phyloP scores from a whole-genome alignment of 2,888 invertebrate genomes.

The Cabera pusaria region DNA sequence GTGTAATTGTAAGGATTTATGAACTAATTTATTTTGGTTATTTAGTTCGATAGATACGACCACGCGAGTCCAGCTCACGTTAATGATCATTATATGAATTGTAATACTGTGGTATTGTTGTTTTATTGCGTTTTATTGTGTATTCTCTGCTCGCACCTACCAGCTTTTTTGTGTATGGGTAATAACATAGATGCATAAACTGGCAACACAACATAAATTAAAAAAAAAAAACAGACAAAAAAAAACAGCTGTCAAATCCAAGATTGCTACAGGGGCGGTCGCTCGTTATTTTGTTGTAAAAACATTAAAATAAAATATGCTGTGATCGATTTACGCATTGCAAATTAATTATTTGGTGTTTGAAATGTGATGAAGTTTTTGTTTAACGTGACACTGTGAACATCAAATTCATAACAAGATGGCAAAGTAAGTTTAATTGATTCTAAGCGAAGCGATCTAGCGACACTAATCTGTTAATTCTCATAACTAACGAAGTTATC shows the following conservation, averaged over 20 bases:
- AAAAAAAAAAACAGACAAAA: too few species aligned
- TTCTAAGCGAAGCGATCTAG: constrained; percentile 28
- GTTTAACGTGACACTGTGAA: constrained; percentile 28
- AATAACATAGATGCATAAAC: too few species aligned
- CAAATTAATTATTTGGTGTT: constrained; percentile 2
- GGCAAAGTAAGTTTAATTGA: constrained; percentile 68
- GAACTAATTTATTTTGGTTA: too few species aligned
- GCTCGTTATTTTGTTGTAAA: constrained; percentile 14
- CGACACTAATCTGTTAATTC: constrained; percentile 3
- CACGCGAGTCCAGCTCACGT: too few species aligned
- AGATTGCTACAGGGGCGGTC: not conserved
- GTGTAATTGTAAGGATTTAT: too few species aligned
- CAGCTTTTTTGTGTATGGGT: too few species aligned
- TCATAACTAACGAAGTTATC: constrained; percentile 10
- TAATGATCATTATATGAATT: too few species aligned
- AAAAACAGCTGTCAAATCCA: constrained; percentile 13
- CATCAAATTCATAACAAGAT: constrained; percentile 47
- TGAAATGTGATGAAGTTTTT: constrained; percentile 46
- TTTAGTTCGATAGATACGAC: too few species aligned
- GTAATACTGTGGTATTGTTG: too few species aligned
- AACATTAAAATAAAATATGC: constrained; percentile 19
- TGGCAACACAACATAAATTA: too few species aligned
- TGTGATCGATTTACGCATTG: constrained; percentile 8
- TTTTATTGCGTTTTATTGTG: too few species aligned
- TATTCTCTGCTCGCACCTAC: too few species aligned